Percentiles rank a stretch among this genome's conserved stretches.
phyloP scores from a whole-genome alignment of 2,888 invertebrate genomes.

The Agrotis ipsilon region DNA sequence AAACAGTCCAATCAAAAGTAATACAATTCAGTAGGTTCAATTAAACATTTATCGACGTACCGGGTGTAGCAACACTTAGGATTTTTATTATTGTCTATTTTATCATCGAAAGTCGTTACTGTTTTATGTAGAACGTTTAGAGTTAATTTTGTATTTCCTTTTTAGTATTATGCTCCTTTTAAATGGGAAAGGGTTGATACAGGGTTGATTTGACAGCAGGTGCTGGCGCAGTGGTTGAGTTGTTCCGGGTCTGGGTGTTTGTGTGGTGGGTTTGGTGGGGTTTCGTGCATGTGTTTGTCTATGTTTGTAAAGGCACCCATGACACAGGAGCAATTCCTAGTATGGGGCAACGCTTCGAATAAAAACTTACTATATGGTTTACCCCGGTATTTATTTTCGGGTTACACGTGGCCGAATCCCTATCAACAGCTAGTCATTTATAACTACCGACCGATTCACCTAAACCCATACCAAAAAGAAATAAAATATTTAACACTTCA shows the following conservation, averaged over 20 bases:
- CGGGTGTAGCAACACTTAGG: conserved; percentile 62
- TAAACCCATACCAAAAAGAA: conserved; percentile 4
- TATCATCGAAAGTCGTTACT: conserved; percentile 74
- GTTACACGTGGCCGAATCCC: no score
- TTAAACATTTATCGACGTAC: conserved; percentile 67
- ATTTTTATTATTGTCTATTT: conserved; percentile 77
- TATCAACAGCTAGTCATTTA: neutral
- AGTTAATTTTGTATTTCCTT: conserved; percentile 49
- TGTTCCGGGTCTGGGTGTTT: no score
- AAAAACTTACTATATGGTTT: no score
- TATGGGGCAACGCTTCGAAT: no score
- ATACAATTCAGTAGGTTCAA: conserved; percentile 61
- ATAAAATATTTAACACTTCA: conserved; percentile 37
- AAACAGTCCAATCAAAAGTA: conserved; percentile 71
- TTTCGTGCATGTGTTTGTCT: no score
- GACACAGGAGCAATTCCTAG: no score
- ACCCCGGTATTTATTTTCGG: no score
- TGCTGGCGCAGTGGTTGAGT: no score
- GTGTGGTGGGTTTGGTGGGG: no score
- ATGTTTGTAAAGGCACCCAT: no score
- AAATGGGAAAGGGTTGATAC: neutral
- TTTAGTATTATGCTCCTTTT: conserved; percentile 17
- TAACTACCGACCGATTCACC: neutral
- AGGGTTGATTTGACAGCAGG: no score
- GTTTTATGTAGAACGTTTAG: conserved; percentile 72